Conservation (phyloP, 2,888 invertebrate species). For the Melinaea menophilus region DNA sequence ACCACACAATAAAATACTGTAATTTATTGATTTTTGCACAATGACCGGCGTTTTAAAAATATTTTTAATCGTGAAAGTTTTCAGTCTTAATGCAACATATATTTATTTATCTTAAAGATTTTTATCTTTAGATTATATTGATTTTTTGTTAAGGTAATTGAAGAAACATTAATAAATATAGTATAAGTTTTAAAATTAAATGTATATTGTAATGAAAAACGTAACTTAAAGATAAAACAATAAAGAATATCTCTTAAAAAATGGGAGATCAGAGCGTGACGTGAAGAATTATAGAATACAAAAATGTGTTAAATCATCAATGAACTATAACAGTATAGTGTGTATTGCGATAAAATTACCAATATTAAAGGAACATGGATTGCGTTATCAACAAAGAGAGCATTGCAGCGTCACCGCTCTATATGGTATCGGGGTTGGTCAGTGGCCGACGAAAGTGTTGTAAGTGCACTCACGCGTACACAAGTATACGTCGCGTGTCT, state of each 20-base stretch:
- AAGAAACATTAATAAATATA: neutral
- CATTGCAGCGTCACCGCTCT: slow-evolving; percentile 50
- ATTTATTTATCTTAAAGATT: neutral
- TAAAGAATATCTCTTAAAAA: slow-evolving; percentile 1
- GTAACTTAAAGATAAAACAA: neutral
- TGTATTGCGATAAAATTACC: slow-evolving; percentile 1
- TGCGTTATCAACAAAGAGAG: slow-evolving; percentile 41
- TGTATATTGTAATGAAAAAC: neutral
- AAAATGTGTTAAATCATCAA: neutral
- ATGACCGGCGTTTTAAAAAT: neutral
- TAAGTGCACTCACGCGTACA: slow-evolving; percentile 43
- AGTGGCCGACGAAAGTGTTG: slow-evolving; percentile 46
- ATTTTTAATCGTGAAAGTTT: neutral
- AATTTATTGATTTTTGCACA: slow-evolving; percentile 2
- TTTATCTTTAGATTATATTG: neutral
- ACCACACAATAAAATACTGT: neutral
- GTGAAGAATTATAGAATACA: neutral
- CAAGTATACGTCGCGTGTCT: slow-evolving; percentile 45
- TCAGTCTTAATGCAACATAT: neutral
- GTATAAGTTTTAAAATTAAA: neutral
- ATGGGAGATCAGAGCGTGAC: slow-evolving; percentile 15
- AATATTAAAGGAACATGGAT: slow-evolving; percentile 17
- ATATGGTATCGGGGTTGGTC: slow-evolving; percentile 39
- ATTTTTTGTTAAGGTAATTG: neutral
- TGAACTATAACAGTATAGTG: slow-evolving; percentile 2